Evolutionary conservation across 1,140 invertebrate genomes (phyloP), one percentile per base, ranked within the genome.

Genomic region (Cydia strobilella): DNA sequence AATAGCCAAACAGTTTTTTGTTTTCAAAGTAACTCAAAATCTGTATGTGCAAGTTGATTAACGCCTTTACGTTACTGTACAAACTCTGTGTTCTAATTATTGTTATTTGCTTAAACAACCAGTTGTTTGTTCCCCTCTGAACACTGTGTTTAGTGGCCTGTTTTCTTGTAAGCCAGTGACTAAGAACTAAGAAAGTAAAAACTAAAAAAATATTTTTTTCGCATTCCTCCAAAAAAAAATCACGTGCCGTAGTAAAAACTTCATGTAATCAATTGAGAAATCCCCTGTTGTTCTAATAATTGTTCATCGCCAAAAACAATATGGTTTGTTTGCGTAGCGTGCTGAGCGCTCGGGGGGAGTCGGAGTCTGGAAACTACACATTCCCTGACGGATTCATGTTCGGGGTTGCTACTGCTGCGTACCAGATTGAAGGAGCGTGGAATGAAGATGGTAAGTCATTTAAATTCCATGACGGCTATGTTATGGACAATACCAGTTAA

Each of bases 371-470:
- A 85, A 90, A 92, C 79, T 90, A 89, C 76, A 77, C 84, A 66
- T 95, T 95, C 85, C 94, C 95, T 2, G 81, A 93, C 25, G 84
- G 90, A 78, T 95, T 95, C 86, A 91, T 93, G 45, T 94, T 95
- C 81, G 94, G 94, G 31, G 90, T 93, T 13, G 90, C 94, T 9
- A 94, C 94, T 74, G 93, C 94, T 35, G 93, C 94, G 71, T 95
- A 94, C 90, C 95, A 95, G 91, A 93, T 95, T 72, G 95, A 95
- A 91, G 94, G 94, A 74, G 95, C 77, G 74, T 95, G 95, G 95
- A 94, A 95, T 84, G 91, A 81, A 79, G 93, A 92, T 84, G 94
- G 94, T 94, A 89, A 83, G 84, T 84, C 69, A 59, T 73, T 72
- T 59, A 10, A 59, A 59, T 23, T 59, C 54, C 54, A 59, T 48